phyloP scores from a whole-genome alignment of 23 tunicate species.

The Phallusia fumigata region DNA sequence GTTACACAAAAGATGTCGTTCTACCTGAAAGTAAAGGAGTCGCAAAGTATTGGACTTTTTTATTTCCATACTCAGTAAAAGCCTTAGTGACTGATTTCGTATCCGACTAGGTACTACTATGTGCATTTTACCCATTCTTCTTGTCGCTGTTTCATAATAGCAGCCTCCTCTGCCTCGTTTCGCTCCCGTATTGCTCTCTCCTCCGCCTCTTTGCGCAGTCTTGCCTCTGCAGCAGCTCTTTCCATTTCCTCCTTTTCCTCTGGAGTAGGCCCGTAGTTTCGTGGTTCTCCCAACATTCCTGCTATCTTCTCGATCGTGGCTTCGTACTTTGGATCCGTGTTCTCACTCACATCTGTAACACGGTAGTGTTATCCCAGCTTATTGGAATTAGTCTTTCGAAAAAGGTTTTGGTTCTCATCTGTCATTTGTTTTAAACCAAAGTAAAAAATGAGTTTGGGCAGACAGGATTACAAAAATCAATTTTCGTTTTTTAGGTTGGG shows the following conservation, averaged over 20 bases:
- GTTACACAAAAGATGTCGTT: too few relatives aligned
- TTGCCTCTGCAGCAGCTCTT: constrained; percentile 75
- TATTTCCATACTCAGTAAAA: too few relatives aligned
- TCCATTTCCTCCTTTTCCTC: constrained; percentile 96
- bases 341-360: constrained; percentile 65
- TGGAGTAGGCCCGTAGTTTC: constrained; percentile 97
- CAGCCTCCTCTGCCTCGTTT: constrained; percentile 79
- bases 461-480: too few relatives aligned
- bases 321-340: constrained; percentile 63
- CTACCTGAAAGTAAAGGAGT: too few relatives aligned
- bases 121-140: constrained; percentile 89
- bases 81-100: too few relatives aligned
- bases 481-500: too few relatives aligned
- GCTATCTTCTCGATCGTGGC: constrained; percentile 58
- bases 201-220: constrained; percentile 60
- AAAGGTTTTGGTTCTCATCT: not conserved
- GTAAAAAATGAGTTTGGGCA: too few relatives aligned
- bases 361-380: not conserved
- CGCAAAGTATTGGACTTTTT: too few relatives aligned
- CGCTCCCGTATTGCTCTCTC: constrained; percentile 68
- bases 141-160: constrained; percentile 63
- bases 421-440: too few relatives aligned
- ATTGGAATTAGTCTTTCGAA: too few relatives aligned
- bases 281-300: constrained; percentile 65
- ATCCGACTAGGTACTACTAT: too few relatives aligned